These are phyloP conservation scores for Lasius fuliginosus DNA, from an alignment of 2,888 invertebrate genomes.

Conservation along the genomic window DNA sequence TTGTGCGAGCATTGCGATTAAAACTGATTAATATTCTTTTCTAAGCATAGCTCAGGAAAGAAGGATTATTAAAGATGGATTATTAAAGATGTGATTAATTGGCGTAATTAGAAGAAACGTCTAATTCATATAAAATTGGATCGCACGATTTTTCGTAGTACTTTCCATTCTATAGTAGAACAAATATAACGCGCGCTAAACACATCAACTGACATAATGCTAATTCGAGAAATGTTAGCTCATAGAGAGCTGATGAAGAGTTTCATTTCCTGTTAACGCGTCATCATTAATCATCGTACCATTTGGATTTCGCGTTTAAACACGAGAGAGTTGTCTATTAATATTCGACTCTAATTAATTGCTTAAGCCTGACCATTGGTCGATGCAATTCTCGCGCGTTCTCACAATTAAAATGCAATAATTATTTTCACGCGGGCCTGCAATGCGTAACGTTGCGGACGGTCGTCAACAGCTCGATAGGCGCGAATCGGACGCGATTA, in stretches of 20 bases:
- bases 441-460: conserved; percentile 2
- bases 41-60: background rate
- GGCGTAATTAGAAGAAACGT: background rate
- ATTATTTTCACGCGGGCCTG: conserved; percentile 29
- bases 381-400: conserved; percentile 51
- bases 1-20: conserved; percentile 7
- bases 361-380: conserved; percentile 47
- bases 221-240: conserved; percentile 33
- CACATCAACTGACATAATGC: background rate
- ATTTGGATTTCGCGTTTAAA: conserved; percentile 46
- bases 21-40: conserved; percentile 18
- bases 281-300: conserved; percentile 47
- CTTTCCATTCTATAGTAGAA: background rate
- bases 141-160: background rate
- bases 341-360: conserved; percentile 50
- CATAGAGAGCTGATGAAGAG: conserved; percentile 47
- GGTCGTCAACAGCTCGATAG: conserved; percentile 60
- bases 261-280: conserved; percentile 50
- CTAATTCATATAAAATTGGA: background rate
- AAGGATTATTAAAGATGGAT: background rate
- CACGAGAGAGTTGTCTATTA: conserved; percentile 45
- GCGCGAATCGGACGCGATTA: conserved; percentile 59
- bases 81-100: background rate
- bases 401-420: conserved; percentile 57
- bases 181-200: background rate